Evolutionary conservation across 2,888 invertebrate genomes (phyloP), one percentile per base, ranked within the genome.

Genomic region (Branchipolynoe longqiensis): DNA sequence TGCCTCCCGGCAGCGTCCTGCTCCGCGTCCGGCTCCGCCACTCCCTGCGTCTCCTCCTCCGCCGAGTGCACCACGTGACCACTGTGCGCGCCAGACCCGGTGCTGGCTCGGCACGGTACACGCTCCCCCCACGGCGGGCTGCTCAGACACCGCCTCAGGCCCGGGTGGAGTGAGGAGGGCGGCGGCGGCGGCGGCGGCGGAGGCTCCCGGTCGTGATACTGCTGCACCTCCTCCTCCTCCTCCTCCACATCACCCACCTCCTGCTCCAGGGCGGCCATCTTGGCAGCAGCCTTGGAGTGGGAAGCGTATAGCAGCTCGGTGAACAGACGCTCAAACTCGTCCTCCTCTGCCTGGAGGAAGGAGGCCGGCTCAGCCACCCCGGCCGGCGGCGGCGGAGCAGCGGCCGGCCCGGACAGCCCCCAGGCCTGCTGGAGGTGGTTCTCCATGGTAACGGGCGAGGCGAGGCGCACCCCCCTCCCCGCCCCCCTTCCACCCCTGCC

Each of bases 281-380:
- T 78, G 41, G 78, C 78, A 28, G 78, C 78, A 4, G 78, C 78
- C 54, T 48, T 78, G 78, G 78, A 78, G 54, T 78, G 78, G 28
- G 78, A 78, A 4, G 78, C 78, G 28, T 78, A 78, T 1, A 84
- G 56, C 6, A 84, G 54, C 38, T 84, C 84, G 22, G 84, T 62
- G 73, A 62, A 84, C 36, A 84, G 36, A 6, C 73, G 62, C 41
- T 84, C 73, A 69, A 84, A 84, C 48, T 59, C 84, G n/a, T 84
- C 84, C 64, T 62, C 36, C 84, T 84, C 84, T 73, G 69, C 84
- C 84, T 84, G 84, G 41, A 84, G 84, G 54, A 84, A 84, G 73
- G 84, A 64, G 18, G 62, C 64, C 3, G 83, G 28, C 22, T 38
- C 41, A 1, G 41, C 78, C 48, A 48, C 14, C 3, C 22, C 28